Evolutionary conservation across 2,797 vertebrate species (phyloP).

Genomic region (Enteromius viviparus): DNA sequence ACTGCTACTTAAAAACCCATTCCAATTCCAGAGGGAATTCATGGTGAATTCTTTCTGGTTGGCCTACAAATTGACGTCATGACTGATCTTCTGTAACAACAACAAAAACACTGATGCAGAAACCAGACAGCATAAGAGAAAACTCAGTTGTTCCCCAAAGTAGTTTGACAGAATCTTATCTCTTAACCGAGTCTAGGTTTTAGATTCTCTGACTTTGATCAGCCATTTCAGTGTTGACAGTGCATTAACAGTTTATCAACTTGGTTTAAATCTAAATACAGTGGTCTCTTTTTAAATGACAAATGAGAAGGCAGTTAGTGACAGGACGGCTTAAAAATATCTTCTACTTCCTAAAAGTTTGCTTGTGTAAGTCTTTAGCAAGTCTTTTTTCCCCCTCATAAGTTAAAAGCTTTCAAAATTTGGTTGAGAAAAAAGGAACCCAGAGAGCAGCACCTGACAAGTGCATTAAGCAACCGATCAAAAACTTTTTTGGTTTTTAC

Average conservation of each 20-base stretch:
- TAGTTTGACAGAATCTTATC: not conserved
- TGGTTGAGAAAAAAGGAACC: not conserved
- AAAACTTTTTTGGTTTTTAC: not conserved
- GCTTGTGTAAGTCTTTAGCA: not conserved
- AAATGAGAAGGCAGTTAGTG: not conserved
- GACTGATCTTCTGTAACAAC: conserved; percentile 1
- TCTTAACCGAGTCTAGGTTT: not conserved
- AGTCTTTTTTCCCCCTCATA: not conserved
- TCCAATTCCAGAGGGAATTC: not conserved
- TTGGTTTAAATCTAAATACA: not conserved
- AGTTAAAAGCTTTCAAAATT: too few relatives aligned
- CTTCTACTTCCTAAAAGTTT: conserved; percentile 15
- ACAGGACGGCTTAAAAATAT: not conserved
- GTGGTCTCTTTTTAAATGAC: not conserved
- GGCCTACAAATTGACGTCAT: not conserved
- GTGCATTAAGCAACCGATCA: not conserved
- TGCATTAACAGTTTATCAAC: not conserved
- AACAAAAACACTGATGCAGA: conserved; percentile 8
- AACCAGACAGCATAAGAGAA: conserved; percentile 9
- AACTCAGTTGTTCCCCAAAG: not conserved
- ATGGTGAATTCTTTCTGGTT: not conserved
- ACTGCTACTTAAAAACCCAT: not conserved
- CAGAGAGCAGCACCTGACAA: not conserved
- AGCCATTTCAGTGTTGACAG: not conserved
- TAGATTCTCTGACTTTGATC: not conserved